phyloP scores from a whole-genome alignment of 2,113 vertebrate species.

The Cyprinodon brontotheroides region DNA sequence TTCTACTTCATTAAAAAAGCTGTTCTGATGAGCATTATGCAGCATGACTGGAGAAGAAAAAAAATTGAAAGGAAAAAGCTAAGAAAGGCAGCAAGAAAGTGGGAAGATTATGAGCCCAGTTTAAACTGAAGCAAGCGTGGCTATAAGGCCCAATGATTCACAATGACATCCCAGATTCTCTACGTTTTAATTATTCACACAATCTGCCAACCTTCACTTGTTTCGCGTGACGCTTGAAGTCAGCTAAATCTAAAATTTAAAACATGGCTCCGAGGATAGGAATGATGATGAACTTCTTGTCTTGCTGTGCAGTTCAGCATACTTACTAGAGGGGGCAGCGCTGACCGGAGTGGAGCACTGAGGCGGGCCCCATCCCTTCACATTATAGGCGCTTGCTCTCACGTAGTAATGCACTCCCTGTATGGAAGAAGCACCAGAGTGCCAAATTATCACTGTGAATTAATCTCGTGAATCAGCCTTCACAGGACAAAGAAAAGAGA shows the following conservation, averaged over 20 bases:
- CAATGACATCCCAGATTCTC: slow-evolving; percentile 36
- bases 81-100: slow-evolving; percentile 1
- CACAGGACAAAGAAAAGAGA: slow-evolving; percentile 29
- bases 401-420: slow-evolving; percentile 80
- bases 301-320: slow-evolving; percentile 38
- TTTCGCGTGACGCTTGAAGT: slow-evolving; percentile 33
- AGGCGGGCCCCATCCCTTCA: slow-evolving; percentile 80
- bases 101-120: slow-evolving; percentile 18
- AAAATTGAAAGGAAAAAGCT: slow-evolving; percentile 6
- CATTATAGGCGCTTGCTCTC: slow-evolving; percentile 77
- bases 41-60: background rate
- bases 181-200: slow-evolving; percentile 47
- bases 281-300: slow-evolving; percentile 22
- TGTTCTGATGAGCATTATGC: background rate
- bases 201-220: slow-evolving; percentile 33
- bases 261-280: slow-evolving; percentile 10
- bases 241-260: slow-evolving; percentile 37
- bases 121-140: slow-evolving; percentile 15
- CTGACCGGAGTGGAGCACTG: slow-evolving; percentile 73
- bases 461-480: slow-evolving; percentile 30
- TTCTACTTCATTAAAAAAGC: background rate
- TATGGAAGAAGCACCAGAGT: slow-evolving; percentile 45
- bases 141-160: slow-evolving; percentile 33
- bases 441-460: slow-evolving; percentile 48
- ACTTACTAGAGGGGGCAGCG: slow-evolving; percentile 82